Evolutionary conservation across 2,888 invertebrate species (phyloP).

Genomic region (Parnassius glacialis): DNA sequence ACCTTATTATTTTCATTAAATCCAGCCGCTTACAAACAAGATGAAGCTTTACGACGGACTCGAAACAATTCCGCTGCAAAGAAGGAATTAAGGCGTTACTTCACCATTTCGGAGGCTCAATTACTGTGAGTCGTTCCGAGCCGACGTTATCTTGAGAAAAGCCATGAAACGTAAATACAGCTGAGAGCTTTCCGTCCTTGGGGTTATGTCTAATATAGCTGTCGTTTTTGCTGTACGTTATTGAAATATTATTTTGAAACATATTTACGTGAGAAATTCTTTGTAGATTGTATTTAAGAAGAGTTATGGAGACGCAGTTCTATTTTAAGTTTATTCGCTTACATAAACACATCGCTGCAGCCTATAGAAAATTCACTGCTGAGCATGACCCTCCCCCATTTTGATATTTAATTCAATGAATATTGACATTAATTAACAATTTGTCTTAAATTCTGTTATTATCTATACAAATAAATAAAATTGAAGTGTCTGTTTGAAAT

Average conservation of each 20-base stretch:
- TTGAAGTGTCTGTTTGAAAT: too few species aligned
- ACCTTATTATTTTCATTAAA: slow-evolving; percentile 4
- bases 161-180: slow-evolving; percentile 6
- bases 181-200: slow-evolving; percentile 6
- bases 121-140: slow-evolving; percentile 6
- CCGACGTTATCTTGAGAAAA: slow-evolving; percentile 2
- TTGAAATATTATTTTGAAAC: slow-evolving; percentile 9
- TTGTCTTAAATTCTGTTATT: too few species aligned
- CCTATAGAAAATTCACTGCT: too few species aligned
- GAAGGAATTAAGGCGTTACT: slow-evolving; percentile 13
- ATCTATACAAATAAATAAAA: too few species aligned
- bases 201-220: slow-evolving; percentile 5
- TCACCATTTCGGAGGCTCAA: slow-evolving; percentile 13
- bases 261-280: background rate
- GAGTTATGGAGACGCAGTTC: too few species aligned
- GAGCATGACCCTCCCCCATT: too few species aligned
- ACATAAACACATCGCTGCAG: too few species aligned
- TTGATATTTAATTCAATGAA: too few species aligned
- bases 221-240: background rate
- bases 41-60: slow-evolving; percentile 9
- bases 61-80: slow-evolving; percentile 2
- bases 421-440: too few species aligned
- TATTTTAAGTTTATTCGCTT: too few species aligned
- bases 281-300: background rate
- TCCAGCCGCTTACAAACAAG: slow-evolving; percentile 4